Conservation (phyloP, 2,888 invertebrate species). For the Anthophora plumipes region DNA sequence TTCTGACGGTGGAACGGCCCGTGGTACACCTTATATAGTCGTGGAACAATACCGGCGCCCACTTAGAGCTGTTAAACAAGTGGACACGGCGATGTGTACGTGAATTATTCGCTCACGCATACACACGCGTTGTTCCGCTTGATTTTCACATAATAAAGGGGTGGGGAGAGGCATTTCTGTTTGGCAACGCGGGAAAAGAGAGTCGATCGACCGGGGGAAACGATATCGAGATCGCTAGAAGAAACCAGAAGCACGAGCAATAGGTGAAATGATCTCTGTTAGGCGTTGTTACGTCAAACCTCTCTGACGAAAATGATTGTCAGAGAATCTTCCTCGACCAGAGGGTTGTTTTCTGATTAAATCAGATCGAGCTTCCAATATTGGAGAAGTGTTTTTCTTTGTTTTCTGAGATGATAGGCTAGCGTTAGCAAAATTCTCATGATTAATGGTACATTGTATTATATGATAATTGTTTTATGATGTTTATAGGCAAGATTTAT, state of each 20-base stretch:
- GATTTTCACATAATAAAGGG: conserved; percentile 69
- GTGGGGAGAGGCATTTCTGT: conserved; percentile 53
- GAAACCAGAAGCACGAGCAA: conserved; percentile 31
- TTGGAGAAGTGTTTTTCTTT: no score
- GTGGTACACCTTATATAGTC: conserved; percentile 76
- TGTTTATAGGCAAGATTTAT: no score
- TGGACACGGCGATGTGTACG: conserved; percentile 20
- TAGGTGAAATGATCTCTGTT: conserved; percentile 43
- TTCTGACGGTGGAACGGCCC: conserved; percentile 63
- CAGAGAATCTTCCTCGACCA: background rate
- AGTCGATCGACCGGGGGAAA: conserved; percentile 25
- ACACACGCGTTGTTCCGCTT: conserved; percentile 53
- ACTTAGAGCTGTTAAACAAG: conserved; percentile 46
- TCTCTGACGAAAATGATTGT: background rate
- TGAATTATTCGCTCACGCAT: conserved; percentile 52
- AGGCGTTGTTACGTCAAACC: conserved; percentile 61
- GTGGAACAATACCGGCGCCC: conserved; percentile 71
- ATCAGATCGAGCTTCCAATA: no score
- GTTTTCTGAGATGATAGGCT: no score
- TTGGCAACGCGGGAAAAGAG: conserved; percentile 43
- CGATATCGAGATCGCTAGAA: conserved; percentile 26
- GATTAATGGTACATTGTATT: no score
- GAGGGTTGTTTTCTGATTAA: no score
- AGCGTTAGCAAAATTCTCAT: no score
- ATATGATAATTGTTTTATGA: no score